These are phyloP conservation scores for Drosophila bipectinata DNA, from an alignment of 1,140 invertebrate species.

Conservation along the genomic window DNA sequence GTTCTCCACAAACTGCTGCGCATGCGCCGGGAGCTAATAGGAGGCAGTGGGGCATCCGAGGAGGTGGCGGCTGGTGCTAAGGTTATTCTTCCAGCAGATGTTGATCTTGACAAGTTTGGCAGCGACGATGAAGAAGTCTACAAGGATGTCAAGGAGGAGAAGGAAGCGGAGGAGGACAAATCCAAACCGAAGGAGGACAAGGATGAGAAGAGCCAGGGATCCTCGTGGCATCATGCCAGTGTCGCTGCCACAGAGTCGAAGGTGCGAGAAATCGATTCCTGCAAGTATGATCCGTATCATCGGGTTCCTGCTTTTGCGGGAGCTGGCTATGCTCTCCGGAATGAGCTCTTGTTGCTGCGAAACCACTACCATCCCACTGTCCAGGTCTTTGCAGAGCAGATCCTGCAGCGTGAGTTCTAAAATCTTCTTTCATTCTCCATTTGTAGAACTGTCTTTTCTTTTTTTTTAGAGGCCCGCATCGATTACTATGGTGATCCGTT, in stretches of 20 bases:
- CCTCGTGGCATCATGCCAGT: conserved; percentile 75
- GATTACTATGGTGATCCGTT: conserved; percentile 96
- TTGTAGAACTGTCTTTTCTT: background rate
- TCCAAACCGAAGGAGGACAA: conserved; percentile 11
- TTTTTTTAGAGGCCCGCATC: conserved; percentile 87
- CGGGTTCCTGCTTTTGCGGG: conserved; percentile 94
- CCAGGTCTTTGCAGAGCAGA: conserved; percentile 92
- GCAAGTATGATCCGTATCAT: conserved; percentile 88
- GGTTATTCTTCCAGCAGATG: conserved; percentile 8
- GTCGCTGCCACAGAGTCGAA: conserved; percentile 42
- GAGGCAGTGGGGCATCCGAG: conserved; percentile 34
- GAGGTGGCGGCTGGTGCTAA: conserved; percentile 2
- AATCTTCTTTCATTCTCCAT: background rate
- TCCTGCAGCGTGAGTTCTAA: conserved; percentile 88
- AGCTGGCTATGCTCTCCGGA: conserved; percentile 88
- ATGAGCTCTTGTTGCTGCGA: conserved; percentile 89
- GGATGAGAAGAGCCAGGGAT: conserved; percentile 1
- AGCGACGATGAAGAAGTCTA: conserved; percentile 85
- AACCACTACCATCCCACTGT: conserved; percentile 96
- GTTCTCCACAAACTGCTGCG: conserved; percentile 80
- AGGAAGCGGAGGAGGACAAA: background rate
- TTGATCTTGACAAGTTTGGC: conserved; percentile 81
- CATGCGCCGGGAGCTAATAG: conserved; percentile 63
- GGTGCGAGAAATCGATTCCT: conserved; percentile 61
- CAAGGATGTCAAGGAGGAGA: conserved; percentile 84